Conservation (phyloP, 2,888 invertebrate species). For the Cremastobaeus sp. region DNA sequence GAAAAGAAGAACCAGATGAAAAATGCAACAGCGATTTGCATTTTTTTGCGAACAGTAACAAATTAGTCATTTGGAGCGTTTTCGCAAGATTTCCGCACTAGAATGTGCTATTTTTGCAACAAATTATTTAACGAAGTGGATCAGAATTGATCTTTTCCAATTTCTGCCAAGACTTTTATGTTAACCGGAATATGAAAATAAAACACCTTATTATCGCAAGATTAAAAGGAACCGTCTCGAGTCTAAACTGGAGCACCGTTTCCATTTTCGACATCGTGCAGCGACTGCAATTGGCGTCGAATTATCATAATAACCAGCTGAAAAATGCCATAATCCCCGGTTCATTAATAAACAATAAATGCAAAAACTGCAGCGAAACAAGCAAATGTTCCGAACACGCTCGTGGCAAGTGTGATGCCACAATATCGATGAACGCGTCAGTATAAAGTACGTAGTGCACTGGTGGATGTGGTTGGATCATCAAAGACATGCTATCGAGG, state of each 20-base stretch:
- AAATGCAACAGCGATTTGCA: neutral
- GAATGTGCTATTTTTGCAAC: too few species aligned
- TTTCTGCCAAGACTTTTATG: too few species aligned
- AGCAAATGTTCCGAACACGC: slow-evolving; percentile 53
- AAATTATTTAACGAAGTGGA: too few species aligned
- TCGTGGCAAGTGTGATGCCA: slow-evolving; percentile 58
- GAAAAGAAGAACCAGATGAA: neutral
- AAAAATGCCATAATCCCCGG: slow-evolving; percentile 19
- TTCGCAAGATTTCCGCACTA: neutral
- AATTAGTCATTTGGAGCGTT: neutral
- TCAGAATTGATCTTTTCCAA: too few species aligned
- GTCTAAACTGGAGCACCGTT: too few species aligned
- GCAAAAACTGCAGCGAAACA: slow-evolving; percentile 54
- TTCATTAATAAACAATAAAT: slow-evolving; percentile 60
- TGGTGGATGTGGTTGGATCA: slow-evolving; percentile 48
- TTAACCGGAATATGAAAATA: too few species aligned
- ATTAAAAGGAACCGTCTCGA: too few species aligned
- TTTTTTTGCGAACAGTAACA: neutral
- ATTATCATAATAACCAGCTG: slow-evolving; percentile 46
- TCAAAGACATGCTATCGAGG: slow-evolving; percentile 69
- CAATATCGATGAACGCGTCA: slow-evolving; percentile 59
- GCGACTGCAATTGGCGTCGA: too few species aligned
- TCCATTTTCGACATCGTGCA: too few species aligned
- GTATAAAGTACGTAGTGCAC: slow-evolving; percentile 39
- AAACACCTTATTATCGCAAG: too few species aligned